Percentiles rank a stretch among this genome's conserved stretches.
Conservation (phyloP, 1,140 invertebrate genomes). For the Holcopasites calliopsidis region DNA sequence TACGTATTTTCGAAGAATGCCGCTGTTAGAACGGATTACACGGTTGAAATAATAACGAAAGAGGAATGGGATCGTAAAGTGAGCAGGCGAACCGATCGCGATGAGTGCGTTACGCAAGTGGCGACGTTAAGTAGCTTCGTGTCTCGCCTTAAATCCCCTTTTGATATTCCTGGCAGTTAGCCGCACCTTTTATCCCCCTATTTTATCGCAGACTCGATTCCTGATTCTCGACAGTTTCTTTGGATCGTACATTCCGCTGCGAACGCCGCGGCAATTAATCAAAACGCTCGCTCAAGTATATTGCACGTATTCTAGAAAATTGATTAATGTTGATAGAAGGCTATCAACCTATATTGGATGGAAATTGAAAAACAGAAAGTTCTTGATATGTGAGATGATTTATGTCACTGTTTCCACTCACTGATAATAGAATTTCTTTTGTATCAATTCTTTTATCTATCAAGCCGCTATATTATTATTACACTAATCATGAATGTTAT, state of each 20-base stretch:
- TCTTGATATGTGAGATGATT: too few species aligned
- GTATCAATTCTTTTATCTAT: too few species aligned
- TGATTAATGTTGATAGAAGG: too few species aligned
- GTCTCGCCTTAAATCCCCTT: conserved; percentile 27
- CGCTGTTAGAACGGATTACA: conserved; percentile 28
- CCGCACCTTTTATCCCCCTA: conserved; percentile 8
- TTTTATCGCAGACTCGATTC: background rate
- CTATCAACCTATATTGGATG: too few species aligned
- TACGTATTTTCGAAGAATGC: background rate
- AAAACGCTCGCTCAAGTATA: conserved; percentile 20
- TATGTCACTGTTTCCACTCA: too few species aligned
- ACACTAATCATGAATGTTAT: too few species aligned
- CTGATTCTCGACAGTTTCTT: conserved; percentile 2
- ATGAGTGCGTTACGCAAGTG: background rate
- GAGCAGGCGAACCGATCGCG: conserved; percentile 1
- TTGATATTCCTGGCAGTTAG: conserved; percentile 5
- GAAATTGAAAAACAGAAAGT: too few species aligned
- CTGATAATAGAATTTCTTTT: too few species aligned
- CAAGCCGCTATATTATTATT: too few species aligned
- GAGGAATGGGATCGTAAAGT: background rate
- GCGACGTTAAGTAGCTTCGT: background rate
- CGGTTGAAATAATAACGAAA: conserved; percentile 3
- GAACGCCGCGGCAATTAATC: conserved; percentile 29
- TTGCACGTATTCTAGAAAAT: background rate
- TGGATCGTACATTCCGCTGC: background rate